Evolutionary conservation across 2,797 vertebrate genomes (phyloP).

Genomic region (Galagoides demidoff): DNA sequence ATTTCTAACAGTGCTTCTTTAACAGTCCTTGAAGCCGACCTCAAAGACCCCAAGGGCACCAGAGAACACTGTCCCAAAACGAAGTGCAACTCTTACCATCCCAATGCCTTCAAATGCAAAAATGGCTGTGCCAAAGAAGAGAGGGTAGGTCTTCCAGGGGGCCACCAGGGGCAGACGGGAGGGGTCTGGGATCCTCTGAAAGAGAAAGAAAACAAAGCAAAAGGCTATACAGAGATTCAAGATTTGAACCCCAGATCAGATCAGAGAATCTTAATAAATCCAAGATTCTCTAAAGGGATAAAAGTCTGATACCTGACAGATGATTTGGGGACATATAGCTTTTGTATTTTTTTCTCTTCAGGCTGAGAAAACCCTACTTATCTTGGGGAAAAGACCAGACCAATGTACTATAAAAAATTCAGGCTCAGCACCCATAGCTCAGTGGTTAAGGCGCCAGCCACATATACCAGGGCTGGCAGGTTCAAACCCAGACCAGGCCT

Average conservation of each 20-base stretch:
- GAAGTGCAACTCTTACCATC: slow-evolving; percentile 89
- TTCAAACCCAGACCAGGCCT: too few relatives aligned
- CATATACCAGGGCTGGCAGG: too few relatives aligned
- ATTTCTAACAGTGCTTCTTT: background rate
- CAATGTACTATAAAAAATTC: background rate
- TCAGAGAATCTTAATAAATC: background rate
- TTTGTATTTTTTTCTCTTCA: background rate
- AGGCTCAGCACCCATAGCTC: too few relatives aligned
- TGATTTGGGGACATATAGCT: background rate
- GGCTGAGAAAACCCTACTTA: background rate
- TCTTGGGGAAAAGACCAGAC: background rate
- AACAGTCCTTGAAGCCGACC: background rate
- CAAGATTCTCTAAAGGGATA: background rate
- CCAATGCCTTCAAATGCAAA: slow-evolving; percentile 99
- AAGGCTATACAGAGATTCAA: background rate
- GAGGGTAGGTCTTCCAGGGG: slow-evolving; percentile 92
- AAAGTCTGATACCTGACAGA: background rate
- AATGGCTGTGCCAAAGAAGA: slow-evolving; percentile 98
- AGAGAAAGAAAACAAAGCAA: slow-evolving; percentile 47
- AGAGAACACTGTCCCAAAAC: slow-evolving; percentile 8
- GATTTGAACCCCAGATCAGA: background rate
- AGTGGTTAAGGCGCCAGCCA: too few relatives aligned
- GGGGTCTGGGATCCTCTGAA: slow-evolving; percentile 92
- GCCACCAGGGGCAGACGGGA: slow-evolving; percentile 91
- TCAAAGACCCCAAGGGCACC: background rate